phyloP scores from a whole-genome alignment of 2,797 vertebrate species.

The Neosalanx taihuensis region DNA sequence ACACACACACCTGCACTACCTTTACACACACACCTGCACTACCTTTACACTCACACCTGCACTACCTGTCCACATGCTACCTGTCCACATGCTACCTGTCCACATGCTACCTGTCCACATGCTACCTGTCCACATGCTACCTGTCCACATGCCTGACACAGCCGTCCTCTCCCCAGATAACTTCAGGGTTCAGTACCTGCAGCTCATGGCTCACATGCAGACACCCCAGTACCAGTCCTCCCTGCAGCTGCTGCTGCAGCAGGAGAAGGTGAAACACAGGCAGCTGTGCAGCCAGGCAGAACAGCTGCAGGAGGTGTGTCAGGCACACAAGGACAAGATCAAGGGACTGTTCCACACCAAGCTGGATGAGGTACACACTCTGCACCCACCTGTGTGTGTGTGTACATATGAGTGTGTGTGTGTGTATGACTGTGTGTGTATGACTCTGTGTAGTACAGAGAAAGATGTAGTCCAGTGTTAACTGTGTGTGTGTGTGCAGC shows the following conservation, averaged over 20 bases:
- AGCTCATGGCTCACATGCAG: slow-evolving; percentile 96
- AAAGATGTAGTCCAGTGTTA: too few relatives aligned
- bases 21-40: too few relatives aligned
- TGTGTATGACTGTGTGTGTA: background rate
- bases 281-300: slow-evolving; percentile 88
- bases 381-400: background rate
- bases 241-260: slow-evolving; percentile 90
- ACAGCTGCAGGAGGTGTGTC: slow-evolving; percentile 89
- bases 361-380: slow-evolving; percentile 85
- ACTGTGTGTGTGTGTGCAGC: slow-evolving; percentile 58
- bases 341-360: slow-evolving; percentile 94
- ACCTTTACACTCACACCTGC: too few relatives aligned
- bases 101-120: too few relatives aligned
- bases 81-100: too few relatives aligned
- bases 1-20: too few relatives aligned
- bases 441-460: background rate
- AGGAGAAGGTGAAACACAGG: slow-evolving; percentile 93
- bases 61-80: too few relatives aligned
- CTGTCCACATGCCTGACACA: too few relatives aligned
- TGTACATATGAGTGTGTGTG: too few relatives aligned
- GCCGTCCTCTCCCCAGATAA: slow-evolving; percentile 77
- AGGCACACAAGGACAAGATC: slow-evolving; percentile 93
- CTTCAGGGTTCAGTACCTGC: slow-evolving; percentile 94
- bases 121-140: too few relatives aligned
- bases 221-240: slow-evolving; percentile 93